Evolutionary conservation across 2,113 vertebrate genomes (phyloP).

Genomic region (Colaptes auratus): DNA sequence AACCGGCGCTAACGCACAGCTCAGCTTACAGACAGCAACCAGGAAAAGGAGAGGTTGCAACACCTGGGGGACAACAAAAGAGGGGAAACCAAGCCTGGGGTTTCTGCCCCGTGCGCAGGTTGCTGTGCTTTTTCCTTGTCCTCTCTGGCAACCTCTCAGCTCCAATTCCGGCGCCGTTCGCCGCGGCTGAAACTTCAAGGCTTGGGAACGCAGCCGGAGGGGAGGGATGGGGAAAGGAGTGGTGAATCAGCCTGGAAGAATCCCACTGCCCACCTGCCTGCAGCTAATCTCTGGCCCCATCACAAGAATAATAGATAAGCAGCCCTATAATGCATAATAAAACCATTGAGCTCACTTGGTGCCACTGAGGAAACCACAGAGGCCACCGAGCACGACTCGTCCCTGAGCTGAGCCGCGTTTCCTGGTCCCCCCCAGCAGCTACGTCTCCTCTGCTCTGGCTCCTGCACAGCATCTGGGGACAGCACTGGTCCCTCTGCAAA

Average conservation of each 20-base stretch:
- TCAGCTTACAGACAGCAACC: slow-evolving; percentile 56
- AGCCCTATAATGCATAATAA: slow-evolving; percentile 38
- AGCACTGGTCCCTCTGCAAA: fast-evolving
- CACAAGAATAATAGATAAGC: slow-evolving; percentile 62
- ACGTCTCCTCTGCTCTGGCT: not conserved
- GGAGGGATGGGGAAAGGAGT: not conserved
- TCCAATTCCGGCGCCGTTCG: not conserved
- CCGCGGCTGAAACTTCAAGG: not conserved
- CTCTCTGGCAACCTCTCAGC: not conserved
- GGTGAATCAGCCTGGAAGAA: slow-evolving; percentile 50
- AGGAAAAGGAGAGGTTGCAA: slow-evolving; percentile 44
- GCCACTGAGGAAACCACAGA: slow-evolving; percentile 34
- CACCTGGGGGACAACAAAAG: slow-evolving; percentile 32
- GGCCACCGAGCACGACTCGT: not conserved
- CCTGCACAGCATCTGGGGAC: fast-evolving
- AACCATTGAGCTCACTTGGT: slow-evolving; percentile 44
- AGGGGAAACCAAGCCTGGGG: slow-evolving; percentile 34
- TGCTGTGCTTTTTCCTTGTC: not conserved
- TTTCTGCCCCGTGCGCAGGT: not conserved
- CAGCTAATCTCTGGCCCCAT: slow-evolving; percentile 61
- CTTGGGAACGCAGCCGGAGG: not conserved
- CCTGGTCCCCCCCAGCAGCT: not conserved
- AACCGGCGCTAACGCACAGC: not conserved
- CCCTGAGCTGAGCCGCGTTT: not conserved
- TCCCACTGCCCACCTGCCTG: slow-evolving; percentile 22